phyloP scores from a whole-genome alignment of 2,888 invertebrate genomes.

The Papilio elwesi region DNA sequence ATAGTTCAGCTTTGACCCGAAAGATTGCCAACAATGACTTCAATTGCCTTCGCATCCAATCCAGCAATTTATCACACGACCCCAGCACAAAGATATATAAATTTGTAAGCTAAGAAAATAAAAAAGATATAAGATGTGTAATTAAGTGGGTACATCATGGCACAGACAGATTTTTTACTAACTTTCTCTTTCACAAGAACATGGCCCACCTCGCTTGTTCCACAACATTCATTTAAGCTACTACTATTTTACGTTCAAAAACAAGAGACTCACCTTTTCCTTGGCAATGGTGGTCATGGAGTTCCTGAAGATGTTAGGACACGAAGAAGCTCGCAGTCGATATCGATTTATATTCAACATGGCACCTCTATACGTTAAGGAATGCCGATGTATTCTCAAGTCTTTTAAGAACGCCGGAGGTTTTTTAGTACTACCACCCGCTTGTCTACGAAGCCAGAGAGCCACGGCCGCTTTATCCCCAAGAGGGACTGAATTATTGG shows the following conservation, averaged over 20 bases:
- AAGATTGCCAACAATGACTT: constrained; percentile 19
- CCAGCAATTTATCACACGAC: not conserved
- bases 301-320: constrained; percentile 95
- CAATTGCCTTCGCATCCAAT: constrained; percentile 15
- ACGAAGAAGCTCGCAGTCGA: constrained; percentile 92
- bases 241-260: too few species aligned
- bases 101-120: not conserved
- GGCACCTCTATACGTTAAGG: constrained; percentile 92
- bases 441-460: constrained; percentile 84
- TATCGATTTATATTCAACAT: constrained; percentile 93
- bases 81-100: constrained; percentile 1
- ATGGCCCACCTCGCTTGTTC: too few species aligned
- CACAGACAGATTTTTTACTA: too few species aligned
- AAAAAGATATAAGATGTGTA: too few species aligned
- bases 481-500: constrained; percentile 53
- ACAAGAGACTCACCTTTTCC: constrained; percentile 82
- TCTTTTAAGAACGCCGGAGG: constrained; percentile 90
- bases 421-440: constrained; percentile 70
- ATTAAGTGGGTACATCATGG: too few species aligned
- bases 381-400: constrained; percentile 89
- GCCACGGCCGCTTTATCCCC: constrained; percentile 79
- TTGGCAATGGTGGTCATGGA: constrained; percentile 94
- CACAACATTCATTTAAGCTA: too few species aligned
- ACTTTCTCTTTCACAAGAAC: too few species aligned
- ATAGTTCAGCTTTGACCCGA: constrained; percentile 12